These are phyloP conservation scores for Temnothorax longispinosus DNA, from an alignment of 1,140 invertebrate species.

Conservation along the genomic window DNA sequence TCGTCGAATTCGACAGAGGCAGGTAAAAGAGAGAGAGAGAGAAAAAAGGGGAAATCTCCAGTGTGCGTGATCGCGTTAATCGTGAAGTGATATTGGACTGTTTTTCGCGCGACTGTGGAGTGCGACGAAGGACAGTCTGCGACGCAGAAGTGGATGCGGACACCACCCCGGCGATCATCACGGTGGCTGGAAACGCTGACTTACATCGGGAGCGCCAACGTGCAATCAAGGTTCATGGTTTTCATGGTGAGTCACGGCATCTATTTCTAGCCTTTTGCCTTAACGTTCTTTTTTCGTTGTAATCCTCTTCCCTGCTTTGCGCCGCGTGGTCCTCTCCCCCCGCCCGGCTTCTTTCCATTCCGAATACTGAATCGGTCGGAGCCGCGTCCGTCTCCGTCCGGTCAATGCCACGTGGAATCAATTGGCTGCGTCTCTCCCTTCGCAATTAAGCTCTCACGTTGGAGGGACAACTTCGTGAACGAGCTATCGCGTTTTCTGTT, in stretches of 20 bases:
- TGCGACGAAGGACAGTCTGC: conserved; percentile 61
- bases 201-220: conserved; percentile 86
- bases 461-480: background rate
- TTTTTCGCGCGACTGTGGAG: conserved; percentile 62
- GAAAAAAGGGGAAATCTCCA: background rate
- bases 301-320: background rate
- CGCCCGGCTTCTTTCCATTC: conserved; percentile 22
- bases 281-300: conserved; percentile 13
- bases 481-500: background rate
- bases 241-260: conserved; percentile 84
- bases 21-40: background rate
- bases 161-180: conserved; percentile 75
- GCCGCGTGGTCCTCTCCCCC: background rate
- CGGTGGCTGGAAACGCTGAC: conserved; percentile 85
- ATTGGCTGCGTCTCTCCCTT: conserved; percentile 4
- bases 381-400: background rate
- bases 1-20: background rate
- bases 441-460: background rate
- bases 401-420: conserved; percentile 45
- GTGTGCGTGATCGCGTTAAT: background rate
- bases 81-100: conserved; percentile 46
- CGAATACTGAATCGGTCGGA: conserved; percentile 11
- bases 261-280: conserved; percentile 57
- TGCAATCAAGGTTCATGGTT: conserved; percentile 87
- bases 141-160: conserved; percentile 69